phyloP scores from a whole-genome alignment of 2,888 invertebrate species.

The Eubasilissa splendida region DNA sequence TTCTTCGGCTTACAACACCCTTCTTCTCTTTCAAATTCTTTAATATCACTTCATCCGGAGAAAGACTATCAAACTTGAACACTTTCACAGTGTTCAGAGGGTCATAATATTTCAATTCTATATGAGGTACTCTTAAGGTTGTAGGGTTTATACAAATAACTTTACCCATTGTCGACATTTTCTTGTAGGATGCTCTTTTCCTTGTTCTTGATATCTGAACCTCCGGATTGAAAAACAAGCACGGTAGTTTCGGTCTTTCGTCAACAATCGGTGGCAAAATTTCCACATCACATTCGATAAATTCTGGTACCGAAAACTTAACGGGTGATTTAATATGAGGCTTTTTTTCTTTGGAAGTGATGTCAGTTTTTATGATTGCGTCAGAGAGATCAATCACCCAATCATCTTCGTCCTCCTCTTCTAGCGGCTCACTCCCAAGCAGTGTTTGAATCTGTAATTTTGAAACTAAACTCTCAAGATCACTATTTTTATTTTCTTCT shows the following conservation, averaged over 20 bases:
- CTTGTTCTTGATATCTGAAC: neutral
- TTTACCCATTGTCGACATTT: slow-evolving; percentile 28
- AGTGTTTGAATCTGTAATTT: slow-evolving; percentile 17
- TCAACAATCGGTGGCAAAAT: neutral
- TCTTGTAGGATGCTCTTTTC: slow-evolving; percentile 15
- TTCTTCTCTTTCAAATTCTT: slow-evolving; percentile 30
- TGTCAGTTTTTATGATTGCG: slow-evolving; percentile 20
- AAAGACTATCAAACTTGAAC: slow-evolving; percentile 28
- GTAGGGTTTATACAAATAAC: slow-evolving; percentile 22
- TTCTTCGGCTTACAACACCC: neutral
- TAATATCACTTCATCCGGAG: slow-evolving; percentile 29
- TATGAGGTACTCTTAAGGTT: neutral
- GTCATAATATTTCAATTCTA: slow-evolving; percentile 20
- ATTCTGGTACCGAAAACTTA: neutral
- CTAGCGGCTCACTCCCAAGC: neutral
- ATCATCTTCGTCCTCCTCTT: slow-evolving; percentile 2
- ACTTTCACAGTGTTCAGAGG: slow-evolving; percentile 5
- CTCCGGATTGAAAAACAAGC: slow-evolving; percentile 17
- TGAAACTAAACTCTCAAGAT: slow-evolving; percentile 20
- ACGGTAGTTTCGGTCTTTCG: neutral
- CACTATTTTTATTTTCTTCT: slow-evolving; percentile 20
- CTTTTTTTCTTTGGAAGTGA: neutral
- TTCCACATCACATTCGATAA: slow-evolving; percentile 21
- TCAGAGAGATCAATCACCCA: slow-evolving; percentile 35
- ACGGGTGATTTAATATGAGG: neutral